These are phyloP conservation scores for Ashinkailepas kermadecensis DNA, from an alignment of 2,888 invertebrate genomes.

Conservation along the genomic window DNA sequence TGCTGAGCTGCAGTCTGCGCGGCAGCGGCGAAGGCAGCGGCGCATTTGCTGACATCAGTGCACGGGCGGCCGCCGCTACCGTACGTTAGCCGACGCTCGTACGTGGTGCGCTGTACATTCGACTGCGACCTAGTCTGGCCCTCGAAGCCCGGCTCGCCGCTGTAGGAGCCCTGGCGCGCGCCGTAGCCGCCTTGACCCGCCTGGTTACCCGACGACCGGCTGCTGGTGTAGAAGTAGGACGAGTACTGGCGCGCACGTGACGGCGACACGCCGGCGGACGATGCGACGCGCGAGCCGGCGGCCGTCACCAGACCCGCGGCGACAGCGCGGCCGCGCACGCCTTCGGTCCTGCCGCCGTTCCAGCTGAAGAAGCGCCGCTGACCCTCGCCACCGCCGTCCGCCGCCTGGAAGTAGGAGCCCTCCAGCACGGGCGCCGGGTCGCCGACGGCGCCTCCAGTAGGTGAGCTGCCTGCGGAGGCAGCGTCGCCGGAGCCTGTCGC, in stretches of 20 bases:
- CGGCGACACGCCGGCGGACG: background rate
- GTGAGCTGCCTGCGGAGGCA: no score
- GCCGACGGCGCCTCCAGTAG: no score
- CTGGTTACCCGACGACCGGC: background rate
- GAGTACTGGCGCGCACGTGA: background rate
- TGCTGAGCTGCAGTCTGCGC: no score
- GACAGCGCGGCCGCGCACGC: background rate
- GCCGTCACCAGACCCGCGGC: background rate
- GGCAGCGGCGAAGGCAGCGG: background rate
- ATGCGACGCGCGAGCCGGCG: background rate
- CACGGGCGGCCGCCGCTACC: background rate
- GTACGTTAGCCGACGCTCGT: background rate
- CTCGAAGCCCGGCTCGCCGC: background rate
- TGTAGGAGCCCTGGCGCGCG: background rate
- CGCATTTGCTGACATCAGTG: background rate
- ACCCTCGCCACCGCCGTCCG: background rate
- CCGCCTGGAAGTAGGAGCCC: background rate
- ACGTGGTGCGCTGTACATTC: background rate
- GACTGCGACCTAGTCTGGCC: background rate
- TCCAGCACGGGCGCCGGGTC: conserved; percentile 26
- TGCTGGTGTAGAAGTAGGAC: background rate
- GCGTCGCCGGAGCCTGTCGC: conserved; percentile 36
- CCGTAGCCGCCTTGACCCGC: background rate
- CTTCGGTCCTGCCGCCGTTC: background rate
- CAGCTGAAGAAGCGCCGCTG: background rate